Conservation (phyloP, 2,888 invertebrate species). For the Acanthosoma haemorrhoidale region DNA sequence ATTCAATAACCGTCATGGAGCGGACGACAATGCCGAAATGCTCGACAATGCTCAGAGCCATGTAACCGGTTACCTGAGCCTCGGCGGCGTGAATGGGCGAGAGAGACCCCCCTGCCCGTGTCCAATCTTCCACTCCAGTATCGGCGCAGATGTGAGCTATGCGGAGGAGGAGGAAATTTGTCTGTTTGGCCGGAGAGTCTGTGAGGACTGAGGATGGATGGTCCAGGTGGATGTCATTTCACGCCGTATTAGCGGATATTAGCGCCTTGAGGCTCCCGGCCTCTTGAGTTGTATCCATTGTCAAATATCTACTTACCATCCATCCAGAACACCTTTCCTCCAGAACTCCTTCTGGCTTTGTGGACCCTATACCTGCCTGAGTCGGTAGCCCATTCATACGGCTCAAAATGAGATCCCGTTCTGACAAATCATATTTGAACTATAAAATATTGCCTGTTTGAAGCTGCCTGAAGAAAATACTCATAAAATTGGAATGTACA, state of each 20-base stretch:
- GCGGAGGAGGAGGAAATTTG: not conserved
- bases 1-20: not conserved
- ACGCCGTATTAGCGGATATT: conserved; percentile 7
- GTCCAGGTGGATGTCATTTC: conserved; percentile 10
- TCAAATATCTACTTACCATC: too few species aligned
- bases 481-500: too few species aligned
- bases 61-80: conserved; percentile 1
- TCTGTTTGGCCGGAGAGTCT: not conserved
- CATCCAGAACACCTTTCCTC: too few species aligned
- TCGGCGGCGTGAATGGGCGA: too few species aligned
- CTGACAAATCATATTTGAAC: too few species aligned
- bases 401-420: too few species aligned
- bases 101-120: not conserved
- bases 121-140: not conserved
- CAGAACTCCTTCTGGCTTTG: too few species aligned
- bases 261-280: not conserved
- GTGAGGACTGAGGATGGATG: not conserved
- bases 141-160: not conserved
- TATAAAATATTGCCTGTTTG: too few species aligned
- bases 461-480: too few species aligned
- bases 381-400: too few species aligned
- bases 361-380: too few species aligned
- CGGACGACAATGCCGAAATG: not conserved
- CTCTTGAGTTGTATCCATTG: too few species aligned
- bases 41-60: not conserved